phyloP scores from a whole-genome alignment of 1,140 invertebrate species.

The Doryteuthis pealeii region DNA sequence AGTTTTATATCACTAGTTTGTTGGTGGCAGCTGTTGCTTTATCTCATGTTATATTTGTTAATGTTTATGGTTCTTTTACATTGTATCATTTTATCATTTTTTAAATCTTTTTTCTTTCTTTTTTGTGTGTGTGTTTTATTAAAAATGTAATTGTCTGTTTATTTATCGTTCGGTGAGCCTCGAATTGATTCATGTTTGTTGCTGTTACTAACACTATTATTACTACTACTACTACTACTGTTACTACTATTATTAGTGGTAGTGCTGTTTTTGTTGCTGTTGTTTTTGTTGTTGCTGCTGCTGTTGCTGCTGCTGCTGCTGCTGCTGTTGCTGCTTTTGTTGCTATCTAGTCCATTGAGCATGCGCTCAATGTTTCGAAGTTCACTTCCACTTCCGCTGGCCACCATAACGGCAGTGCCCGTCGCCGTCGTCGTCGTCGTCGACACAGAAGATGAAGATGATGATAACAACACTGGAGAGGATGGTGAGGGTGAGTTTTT shows the following conservation, averaged over 20 bases:
- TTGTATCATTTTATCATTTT: too few species aligned
- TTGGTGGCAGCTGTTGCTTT: too few species aligned
- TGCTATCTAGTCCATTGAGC: conserved; percentile 84
- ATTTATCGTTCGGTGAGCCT: too few species aligned
- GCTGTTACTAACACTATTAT: not conserved
- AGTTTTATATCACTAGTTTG: too few species aligned
- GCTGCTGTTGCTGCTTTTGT: conserved; percentile 35
- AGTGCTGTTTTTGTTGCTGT: not conserved
- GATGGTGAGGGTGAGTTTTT: not conserved
- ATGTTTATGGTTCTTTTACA: too few species aligned
- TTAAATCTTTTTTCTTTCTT: too few species aligned
- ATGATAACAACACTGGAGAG: not conserved
- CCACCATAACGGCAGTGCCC: too few species aligned
- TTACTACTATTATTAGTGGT: not conserved
- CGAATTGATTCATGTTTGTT: not conserved
- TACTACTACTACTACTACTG: not conserved
- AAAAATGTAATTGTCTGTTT: too few species aligned
- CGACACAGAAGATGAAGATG: not conserved
- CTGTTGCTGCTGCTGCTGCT: not conserved
- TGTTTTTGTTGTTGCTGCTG: not conserved
- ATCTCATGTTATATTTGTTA: too few species aligned
- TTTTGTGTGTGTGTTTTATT: too few species aligned
- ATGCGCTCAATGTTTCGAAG: conserved; percentile 95
- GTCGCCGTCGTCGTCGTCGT: not conserved
- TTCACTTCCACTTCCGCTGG: conserved; percentile 62